phyloP scores from a whole-genome alignment of 2,888 invertebrate species.

The Noctua janthe region DNA sequence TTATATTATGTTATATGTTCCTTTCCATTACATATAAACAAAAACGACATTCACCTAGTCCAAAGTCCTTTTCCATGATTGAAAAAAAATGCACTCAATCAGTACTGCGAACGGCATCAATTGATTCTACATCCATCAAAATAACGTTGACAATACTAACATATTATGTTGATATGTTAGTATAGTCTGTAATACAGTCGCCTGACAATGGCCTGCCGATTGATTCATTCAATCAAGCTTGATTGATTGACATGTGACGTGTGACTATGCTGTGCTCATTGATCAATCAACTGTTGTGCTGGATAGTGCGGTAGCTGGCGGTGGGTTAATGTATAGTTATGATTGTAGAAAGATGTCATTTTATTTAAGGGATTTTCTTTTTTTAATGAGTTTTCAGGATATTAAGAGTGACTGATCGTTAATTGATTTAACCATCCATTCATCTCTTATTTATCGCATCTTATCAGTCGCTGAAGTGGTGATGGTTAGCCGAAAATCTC shows the following conservation, averaged over 20 bases:
- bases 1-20: background rate
- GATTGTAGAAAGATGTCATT: background rate
- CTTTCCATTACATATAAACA: background rate
- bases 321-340: background rate
- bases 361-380: background rate
- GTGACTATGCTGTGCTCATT: conserved; percentile 46
- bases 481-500: too few species aligned
- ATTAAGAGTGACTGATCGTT: too few species aligned
- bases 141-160: conserved; percentile 56
- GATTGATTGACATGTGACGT: conserved; percentile 65
- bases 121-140: conserved; percentile 60
- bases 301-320: conserved; percentile 12
- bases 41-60: conserved; percentile 12
- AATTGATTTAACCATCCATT: too few species aligned
- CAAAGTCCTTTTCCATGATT: conserved; percentile 42
- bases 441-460: too few species aligned
- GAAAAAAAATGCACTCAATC: conserved; percentile 50
- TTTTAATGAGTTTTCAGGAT: background rate
- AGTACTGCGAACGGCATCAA: conserved; percentile 29
- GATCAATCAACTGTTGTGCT: conserved; percentile 53
- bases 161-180: conserved; percentile 1
- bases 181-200: conserved; percentile 13
- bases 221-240: conserved; percentile 63
- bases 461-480: too few species aligned
- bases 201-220: conserved; percentile 61